phyloP scores from a whole-genome alignment of 2,113 vertebrate genomes.

The Willisornis vidua region DNA sequence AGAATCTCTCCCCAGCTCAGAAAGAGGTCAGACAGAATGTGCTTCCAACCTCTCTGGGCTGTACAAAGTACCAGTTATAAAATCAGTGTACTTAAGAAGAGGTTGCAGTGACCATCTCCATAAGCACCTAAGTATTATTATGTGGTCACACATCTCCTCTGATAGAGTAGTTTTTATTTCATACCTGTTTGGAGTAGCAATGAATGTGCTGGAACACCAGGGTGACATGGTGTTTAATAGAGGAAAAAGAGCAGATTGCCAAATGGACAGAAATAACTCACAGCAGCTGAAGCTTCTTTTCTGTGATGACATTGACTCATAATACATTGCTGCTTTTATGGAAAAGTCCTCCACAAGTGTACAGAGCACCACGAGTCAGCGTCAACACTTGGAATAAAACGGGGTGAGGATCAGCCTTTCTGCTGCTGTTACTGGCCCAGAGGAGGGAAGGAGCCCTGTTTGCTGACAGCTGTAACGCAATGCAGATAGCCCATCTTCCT shows the following conservation, averaged over 20 bases:
- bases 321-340: background rate
- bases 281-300: background rate
- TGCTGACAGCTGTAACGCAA: background rate
- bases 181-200: background rate
- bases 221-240: background rate
- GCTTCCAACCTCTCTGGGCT: background rate
- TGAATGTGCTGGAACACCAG: background rate
- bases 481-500: background rate
- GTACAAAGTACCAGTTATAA: background rate
- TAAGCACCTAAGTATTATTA: background rate
- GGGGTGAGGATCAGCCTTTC: background rate
- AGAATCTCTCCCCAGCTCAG: background rate
- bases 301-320: background rate
- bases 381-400: accelerated
- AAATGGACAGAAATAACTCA: background rate
- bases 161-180: background rate
- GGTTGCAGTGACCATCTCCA: background rate
- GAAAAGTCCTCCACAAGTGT: background rate
- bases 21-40: background rate
- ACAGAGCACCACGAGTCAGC: background rate
- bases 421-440: background rate
- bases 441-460: background rate
- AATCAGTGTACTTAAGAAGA: background rate
- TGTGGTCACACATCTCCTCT: background rate
- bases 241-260: background rate